A percentile compares a stretch with the other conserved stretches of the same genome.
Conservation (phyloP, 2,113 vertebrate genomes). For the Tetrax tetrax region DNA sequence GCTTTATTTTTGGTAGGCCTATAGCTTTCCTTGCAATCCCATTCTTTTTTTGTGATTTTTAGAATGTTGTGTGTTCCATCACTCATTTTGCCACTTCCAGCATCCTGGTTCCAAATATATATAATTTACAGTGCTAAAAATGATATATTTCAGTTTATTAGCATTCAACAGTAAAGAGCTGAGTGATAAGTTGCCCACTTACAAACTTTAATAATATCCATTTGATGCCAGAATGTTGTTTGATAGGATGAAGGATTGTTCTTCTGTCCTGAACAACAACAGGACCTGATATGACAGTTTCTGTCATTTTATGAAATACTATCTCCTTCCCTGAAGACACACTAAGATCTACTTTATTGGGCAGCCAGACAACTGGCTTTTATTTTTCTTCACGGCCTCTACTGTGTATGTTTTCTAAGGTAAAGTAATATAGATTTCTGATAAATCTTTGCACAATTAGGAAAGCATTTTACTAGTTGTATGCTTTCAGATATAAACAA, state of each 20-base stretch:
- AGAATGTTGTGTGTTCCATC: not conserved
- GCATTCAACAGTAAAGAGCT: not conserved
- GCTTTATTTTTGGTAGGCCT: not conserved
- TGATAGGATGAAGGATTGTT: not conserved
- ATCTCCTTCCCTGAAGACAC: not conserved
- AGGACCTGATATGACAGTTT: not conserved
- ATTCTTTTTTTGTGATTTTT: not conserved
- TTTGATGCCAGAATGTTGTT: not conserved
- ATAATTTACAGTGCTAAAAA: not conserved
- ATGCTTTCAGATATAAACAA: slow-evolving; percentile 9
- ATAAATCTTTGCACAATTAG: not conserved
- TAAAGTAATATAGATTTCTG: not conserved
- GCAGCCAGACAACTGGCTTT: not conserved
- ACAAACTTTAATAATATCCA: not conserved
- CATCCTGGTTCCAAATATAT: not conserved
- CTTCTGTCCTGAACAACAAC: not conserved
- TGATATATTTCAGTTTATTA: not conserved
- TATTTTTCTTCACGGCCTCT: not conserved
- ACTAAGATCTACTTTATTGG: not conserved
- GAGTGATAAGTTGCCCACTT: not conserved
- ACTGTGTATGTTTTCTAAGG: not conserved
- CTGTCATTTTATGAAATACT: not conserved
- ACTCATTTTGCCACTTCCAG: not conserved
- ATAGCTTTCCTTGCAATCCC: not conserved
- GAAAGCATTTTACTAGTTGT: not conserved